Percentiles rank a stretch among this genome's conserved stretches.
These are phyloP conservation scores for Calyptommatus sinebrachiatus DNA, from an alignment of 2,113 vertebrate species.

Conservation along the genomic window DNA sequence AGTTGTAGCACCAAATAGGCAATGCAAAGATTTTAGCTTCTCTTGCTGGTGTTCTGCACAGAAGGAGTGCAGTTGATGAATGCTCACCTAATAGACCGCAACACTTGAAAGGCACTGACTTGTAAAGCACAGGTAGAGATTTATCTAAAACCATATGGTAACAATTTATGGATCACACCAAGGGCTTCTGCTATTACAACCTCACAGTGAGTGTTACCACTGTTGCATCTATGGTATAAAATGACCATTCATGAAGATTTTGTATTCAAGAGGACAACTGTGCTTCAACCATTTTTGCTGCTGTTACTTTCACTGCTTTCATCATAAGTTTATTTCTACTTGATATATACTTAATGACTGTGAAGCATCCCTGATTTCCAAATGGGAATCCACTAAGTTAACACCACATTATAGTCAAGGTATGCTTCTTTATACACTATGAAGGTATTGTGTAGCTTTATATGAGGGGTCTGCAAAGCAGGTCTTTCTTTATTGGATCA, in stretches of 20 bases:
- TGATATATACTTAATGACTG: neutral
- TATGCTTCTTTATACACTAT: neutral
- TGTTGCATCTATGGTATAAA: conserved; percentile 42
- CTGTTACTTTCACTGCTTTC: conserved; percentile 16
- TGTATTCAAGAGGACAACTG: conserved; percentile 34
- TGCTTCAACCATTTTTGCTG: neutral
- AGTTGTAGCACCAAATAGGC: neutral
- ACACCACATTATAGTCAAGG: neutral
- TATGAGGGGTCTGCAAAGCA: neutral
- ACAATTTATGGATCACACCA: conserved; percentile 58
- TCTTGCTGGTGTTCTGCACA: neutral
- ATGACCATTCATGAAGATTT: conserved; percentile 28
- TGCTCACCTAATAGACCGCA: conserved; percentile 54
- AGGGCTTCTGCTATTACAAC: conserved; percentile 50
- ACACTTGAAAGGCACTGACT: conserved; percentile 51
- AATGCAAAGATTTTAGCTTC: conserved; percentile 1
- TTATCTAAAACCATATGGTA: conserved; percentile 64
- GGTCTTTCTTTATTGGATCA: too few relatives aligned
- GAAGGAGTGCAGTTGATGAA: conserved; percentile 12
- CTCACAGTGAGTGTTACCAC: conserved; percentile 41
- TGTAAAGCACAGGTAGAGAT: conserved; percentile 43
- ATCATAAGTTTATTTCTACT: conserved; percentile 24
- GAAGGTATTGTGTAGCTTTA: neutral
- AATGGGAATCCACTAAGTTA: neutral
- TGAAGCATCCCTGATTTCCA: neutral